These are phyloP conservation scores for Dipodomys spectabilis DNA, from an alignment of 2,113 vertebrate genomes.

Conservation along the genomic window DNA sequence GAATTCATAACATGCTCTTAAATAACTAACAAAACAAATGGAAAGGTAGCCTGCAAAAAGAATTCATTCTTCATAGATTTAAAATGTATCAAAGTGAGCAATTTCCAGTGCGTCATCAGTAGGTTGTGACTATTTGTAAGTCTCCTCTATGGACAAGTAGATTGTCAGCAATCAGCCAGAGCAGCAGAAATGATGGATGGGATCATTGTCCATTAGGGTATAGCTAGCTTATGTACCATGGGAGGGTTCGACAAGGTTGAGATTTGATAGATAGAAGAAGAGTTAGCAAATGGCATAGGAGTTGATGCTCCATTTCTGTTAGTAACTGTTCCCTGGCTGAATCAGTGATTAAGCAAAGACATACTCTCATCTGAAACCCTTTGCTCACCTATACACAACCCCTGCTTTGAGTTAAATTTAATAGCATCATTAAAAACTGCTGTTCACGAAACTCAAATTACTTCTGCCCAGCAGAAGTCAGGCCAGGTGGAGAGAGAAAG, in stretches of 20 bases:
- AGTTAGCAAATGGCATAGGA: constrained; percentile 58
- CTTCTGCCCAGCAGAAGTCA: constrained; percentile 54
- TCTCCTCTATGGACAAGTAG: constrained; percentile 57
- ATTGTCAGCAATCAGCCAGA: constrained; percentile 62
- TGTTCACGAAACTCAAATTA: constrained; percentile 65
- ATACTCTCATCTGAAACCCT: constrained; percentile 49
- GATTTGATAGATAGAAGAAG: constrained; percentile 61
- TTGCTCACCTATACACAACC: constrained; percentile 34
- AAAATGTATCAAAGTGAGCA: constrained; percentile 64
- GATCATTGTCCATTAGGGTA: constrained; percentile 74
- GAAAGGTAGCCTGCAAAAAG: constrained; percentile 51
- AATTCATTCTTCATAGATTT: constrained; percentile 53
- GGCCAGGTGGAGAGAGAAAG: neutral
- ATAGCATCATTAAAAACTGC: constrained; percentile 68
- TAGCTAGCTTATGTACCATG: constrained; percentile 55
- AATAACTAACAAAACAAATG: constrained; percentile 60
- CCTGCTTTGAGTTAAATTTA: constrained; percentile 60
- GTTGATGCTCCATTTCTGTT: constrained; percentile 47
- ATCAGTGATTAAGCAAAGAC: constrained; percentile 51
- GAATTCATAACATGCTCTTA: constrained; percentile 25
- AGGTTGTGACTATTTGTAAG: constrained; percentile 62
- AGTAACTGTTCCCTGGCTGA: constrained; percentile 54
- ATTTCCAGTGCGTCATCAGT: constrained; percentile 44
- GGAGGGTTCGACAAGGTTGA: constrained; percentile 49
- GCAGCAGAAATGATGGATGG: constrained; percentile 60